Conservation (phyloP, 64 coral and sea anemone species). For the Montipora cactus region DNA sequence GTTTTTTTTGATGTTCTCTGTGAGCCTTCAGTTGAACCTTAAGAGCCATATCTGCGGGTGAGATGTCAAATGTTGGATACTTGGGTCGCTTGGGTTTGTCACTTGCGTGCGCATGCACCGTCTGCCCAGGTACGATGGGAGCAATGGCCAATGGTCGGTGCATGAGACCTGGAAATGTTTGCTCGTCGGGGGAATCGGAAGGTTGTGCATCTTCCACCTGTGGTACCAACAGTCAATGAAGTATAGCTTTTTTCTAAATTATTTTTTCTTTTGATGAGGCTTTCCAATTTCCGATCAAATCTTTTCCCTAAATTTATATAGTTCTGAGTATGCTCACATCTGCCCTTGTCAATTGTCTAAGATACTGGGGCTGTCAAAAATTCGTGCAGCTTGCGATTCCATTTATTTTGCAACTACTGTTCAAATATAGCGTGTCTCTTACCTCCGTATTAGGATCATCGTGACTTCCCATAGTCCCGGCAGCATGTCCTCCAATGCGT, state of each 20-base stretch:
- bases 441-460: constrained; percentile 26
- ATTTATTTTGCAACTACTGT: not conserved
- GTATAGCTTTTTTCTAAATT: no score
- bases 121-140: constrained; percentile 75
- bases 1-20: constrained; percentile 79
- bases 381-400: not conserved
- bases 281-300: no score
- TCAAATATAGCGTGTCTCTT: not conserved
- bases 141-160: constrained; percentile 58
- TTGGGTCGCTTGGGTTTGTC: constrained; percentile 68
- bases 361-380: not conserved
- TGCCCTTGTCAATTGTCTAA: no score
- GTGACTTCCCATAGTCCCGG: constrained; percentile 37
- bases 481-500: constrained; percentile 41
- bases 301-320: no score
- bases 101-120: constrained; percentile 88
- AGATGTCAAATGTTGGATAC: not conserved
- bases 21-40: constrained; percentile 81
- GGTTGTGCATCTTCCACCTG: constrained; percentile 49
- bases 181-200: constrained; percentile 56
- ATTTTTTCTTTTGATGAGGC: no score
- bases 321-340: no score
- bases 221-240: not conserved
- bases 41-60: constrained; percentile 25
- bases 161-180: constrained; percentile 26